Evolutionary conservation across 2,113 vertebrate genomes (phyloP).

Genomic region (Coreoperca whiteheadi): DNA sequence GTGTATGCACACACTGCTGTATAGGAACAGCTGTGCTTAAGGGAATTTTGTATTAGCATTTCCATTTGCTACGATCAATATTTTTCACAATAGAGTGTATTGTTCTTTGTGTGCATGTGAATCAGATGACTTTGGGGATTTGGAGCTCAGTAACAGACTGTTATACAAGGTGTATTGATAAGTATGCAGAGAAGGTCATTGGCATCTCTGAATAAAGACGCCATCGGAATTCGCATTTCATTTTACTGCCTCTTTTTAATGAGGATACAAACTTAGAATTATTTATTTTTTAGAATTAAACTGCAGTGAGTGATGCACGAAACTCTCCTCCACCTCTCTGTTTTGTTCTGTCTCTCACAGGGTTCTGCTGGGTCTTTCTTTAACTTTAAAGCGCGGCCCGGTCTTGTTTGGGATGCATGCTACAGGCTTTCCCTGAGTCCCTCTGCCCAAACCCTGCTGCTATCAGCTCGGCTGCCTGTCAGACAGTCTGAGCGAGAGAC

Average conservation of each 20-base stretch:
- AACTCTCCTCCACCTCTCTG: constrained; percentile 26
- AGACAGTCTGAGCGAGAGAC: constrained; percentile 47
- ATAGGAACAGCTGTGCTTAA: constrained; percentile 43
- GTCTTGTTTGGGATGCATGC: constrained; percentile 66
- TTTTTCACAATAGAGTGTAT: constrained; percentile 46
- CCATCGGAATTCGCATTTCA: constrained; percentile 42
- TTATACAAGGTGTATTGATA: constrained; percentile 48
- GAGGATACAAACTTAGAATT: constrained; percentile 32
- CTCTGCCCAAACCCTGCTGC: constrained; percentile 49
- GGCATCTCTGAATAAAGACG: constrained; percentile 45
- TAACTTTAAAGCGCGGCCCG: constrained; percentile 51
- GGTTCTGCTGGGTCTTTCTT: constrained; percentile 41
- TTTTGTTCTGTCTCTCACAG: constrained; percentile 13
- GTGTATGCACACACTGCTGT: constrained; percentile 23
- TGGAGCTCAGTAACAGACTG: constrained; percentile 19
- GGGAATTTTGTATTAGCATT: constrained; percentile 72
- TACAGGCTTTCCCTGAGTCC: constrained; percentile 50
- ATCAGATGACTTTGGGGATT: constrained; percentile 62
- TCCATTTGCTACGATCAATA: constrained; percentile 75
- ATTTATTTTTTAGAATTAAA: constrained; percentile 71
- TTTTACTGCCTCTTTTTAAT: constrained; percentile 29
- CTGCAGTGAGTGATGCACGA: constrained; percentile 8
- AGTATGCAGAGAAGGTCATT: constrained; percentile 26
- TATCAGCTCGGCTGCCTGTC: constrained; percentile 54
- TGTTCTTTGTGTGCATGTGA: constrained; percentile 66